These are phyloP conservation scores for Pardalotus punctatus DNA, from an alignment of 2,113 vertebrate genomes.

Conservation along the genomic window DNA sequence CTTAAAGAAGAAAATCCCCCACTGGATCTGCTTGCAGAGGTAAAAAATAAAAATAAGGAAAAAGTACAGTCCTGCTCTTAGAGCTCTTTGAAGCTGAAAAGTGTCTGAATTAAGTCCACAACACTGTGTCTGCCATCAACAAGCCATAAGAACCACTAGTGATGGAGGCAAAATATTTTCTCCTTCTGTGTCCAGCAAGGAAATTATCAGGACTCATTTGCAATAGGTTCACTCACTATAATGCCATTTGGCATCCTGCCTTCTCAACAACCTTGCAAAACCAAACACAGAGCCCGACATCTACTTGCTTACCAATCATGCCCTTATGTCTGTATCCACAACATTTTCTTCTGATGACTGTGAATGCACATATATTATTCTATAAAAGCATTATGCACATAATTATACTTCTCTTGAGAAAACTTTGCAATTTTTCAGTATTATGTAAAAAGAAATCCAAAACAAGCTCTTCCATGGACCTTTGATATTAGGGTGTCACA, in stretches of 20 bases:
- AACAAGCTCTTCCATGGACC: not conserved
- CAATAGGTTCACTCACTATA: not conserved
- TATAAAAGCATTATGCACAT: not conserved
- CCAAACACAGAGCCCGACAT: not conserved
- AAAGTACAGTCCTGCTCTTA: not conserved
- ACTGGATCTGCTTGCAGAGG: not conserved
- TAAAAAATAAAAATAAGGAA: not conserved
- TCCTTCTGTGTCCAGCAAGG: not conserved
- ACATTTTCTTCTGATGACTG: not conserved
- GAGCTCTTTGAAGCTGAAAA: not conserved
- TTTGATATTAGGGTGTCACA: not conserved
- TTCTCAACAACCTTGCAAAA: not conserved
- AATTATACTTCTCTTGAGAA: not conserved
- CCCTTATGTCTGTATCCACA: not conserved
- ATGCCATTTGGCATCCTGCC: not conserved
- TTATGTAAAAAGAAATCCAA: not conserved
- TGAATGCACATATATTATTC: not conserved
- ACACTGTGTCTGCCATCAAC: not conserved
- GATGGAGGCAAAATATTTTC: not conserved
- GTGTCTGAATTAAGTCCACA: not conserved
- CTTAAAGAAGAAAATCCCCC: not conserved
- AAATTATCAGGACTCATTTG: not conserved
- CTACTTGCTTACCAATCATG: not conserved
- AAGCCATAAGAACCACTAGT: not conserved
- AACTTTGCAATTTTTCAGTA: not conserved